Percentiles rank a stretch among this genome's conserved stretches.
phyloP scores from a whole-genome alignment of 1,140 invertebrate genomes.

The Drosophila funebris region DNA sequence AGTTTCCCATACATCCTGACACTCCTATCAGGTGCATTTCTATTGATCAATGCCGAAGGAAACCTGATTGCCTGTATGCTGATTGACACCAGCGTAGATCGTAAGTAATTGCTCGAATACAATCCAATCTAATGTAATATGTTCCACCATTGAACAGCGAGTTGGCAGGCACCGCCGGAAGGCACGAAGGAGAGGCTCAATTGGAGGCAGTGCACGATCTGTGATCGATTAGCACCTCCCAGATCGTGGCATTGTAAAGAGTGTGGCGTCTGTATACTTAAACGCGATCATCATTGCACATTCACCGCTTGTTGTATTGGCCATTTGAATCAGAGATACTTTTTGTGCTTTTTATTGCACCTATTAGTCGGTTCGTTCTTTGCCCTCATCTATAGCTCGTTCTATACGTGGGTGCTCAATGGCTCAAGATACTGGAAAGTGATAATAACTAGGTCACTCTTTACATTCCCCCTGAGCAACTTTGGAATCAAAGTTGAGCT shows the following conservation, averaged over 20 bases:
- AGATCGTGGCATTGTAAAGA: conserved; percentile 94
- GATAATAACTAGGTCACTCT: too few species aligned
- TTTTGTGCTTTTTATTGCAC: conserved; percentile 92
- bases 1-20: conserved; percentile 70
- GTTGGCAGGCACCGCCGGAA: background rate
- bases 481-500: conserved; percentile 85
- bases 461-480: conserved; percentile 85
- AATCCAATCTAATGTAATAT: too few species aligned
- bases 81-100: conserved; percentile 60
- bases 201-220: conserved; percentile 50
- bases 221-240: conserved; percentile 90
- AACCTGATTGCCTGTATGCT: conserved; percentile 70
- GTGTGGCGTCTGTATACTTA: conserved; percentile 93
- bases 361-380: conserved; percentile 89
- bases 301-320: conserved; percentile 96
- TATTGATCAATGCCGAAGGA: conserved; percentile 87
- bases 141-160: background rate
- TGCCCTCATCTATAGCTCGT: conserved; percentile 87
- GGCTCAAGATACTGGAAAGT: background rate
- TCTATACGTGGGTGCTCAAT: conserved; percentile 85
- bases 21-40: conserved; percentile 85
- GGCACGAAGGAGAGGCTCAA: background rate
- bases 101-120: conserved; percentile 29
- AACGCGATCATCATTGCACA: conserved; percentile 97
- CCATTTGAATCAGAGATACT: conserved; percentile 94